Evolutionary conservation across 1,140 invertebrate genomes (phyloP).

Genomic region (Drosophila teissieri): DNA sequence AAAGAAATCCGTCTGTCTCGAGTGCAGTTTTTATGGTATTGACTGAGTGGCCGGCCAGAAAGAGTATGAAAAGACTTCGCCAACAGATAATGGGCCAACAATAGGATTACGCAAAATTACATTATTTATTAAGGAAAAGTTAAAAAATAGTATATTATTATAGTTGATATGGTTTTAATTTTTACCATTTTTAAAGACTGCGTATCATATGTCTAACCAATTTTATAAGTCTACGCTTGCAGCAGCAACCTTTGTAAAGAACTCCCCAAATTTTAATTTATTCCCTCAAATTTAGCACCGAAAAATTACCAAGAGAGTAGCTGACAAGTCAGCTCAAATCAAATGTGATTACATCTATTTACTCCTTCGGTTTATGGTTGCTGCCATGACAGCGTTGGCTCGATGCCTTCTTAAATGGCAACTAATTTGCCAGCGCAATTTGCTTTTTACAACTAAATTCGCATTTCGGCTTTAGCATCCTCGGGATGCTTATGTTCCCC

Average conservation of each 20-base stretch:
- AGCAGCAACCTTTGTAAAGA: too few relatives aligned
- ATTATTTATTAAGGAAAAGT: too few relatives aligned
- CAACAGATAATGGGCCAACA: not conserved
- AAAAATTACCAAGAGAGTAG: slow-evolving; percentile 1
- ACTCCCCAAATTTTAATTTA: too few relatives aligned
- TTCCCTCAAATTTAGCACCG: not conserved
- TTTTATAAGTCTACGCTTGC: too few relatives aligned
- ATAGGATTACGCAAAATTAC: too few relatives aligned
- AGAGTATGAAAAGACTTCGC: slow-evolving; percentile 4
- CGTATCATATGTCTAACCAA: too few relatives aligned
- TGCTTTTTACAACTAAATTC: slow-evolving; percentile 81
- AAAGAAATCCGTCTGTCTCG: slow-evolving; percentile 54
- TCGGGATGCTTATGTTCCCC: slow-evolving; percentile 10
- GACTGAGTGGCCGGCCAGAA: slow-evolving; percentile 9
- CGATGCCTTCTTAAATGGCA: slow-evolving; percentile 72
- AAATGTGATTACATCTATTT: slow-evolving; percentile 2
- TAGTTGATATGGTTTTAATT: too few relatives aligned
- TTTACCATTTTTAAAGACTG: too few relatives aligned
- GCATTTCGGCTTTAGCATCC: slow-evolving; percentile 38
- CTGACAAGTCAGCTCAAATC: not conserved
- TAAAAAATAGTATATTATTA: too few relatives aligned
- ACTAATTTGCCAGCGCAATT: slow-evolving; percentile 79
- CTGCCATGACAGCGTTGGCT: slow-evolving; percentile 50
- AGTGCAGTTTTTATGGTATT: slow-evolving; percentile 59
- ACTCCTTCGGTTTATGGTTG: slow-evolving; percentile 57